phyloP scores from a whole-genome alignment of 2,888 invertebrate genomes.

The Carabus problematicus region DNA sequence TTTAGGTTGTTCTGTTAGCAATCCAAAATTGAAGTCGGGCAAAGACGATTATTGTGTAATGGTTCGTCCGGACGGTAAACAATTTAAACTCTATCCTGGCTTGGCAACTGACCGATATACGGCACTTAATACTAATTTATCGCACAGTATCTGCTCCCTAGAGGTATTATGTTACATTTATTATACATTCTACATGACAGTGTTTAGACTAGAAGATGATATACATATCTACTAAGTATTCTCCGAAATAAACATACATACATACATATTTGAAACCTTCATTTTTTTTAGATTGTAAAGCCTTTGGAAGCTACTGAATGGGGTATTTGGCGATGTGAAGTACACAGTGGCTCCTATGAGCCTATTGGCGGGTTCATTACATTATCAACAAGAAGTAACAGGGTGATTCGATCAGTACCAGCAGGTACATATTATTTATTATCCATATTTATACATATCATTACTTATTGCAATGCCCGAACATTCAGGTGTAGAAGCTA shows the following conservation, averaged over 20 bases:
- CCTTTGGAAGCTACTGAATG: constrained; percentile 23
- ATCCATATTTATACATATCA: not conserved
- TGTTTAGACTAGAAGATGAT: not conserved
- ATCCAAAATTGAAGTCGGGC: not conserved
- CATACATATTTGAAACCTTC: too few relatives aligned
- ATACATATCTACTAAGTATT: too few relatives aligned
- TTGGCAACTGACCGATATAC: constrained; percentile 26
- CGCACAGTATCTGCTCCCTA: constrained; percentile 9
- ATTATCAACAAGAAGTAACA: not conserved
- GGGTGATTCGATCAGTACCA: not conserved
- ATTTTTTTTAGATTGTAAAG: constrained; percentile 21
- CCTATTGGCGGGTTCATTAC: constrained; percentile 29
- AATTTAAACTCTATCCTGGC: constrained; percentile 10
- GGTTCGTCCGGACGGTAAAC: constrained; percentile 18
- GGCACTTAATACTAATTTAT: constrained; percentile 3
- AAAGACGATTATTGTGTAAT: constrained; percentile 14
- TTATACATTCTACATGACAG: not conserved
- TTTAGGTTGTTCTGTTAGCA: constrained; percentile 24
- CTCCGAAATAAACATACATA: too few relatives aligned
- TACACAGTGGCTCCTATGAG: not conserved
- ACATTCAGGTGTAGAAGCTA: constrained; percentile 1
- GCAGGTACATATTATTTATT: not conserved
- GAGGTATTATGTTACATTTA: constrained; percentile 11
- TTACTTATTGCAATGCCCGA: not conserved
- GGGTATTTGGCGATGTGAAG: constrained; percentile 34